Evolutionary conservation across 2,888 invertebrate genomes (phyloP), one percentile per base, ranked within the genome.

Genomic region (Brenthis hecate): DNA sequence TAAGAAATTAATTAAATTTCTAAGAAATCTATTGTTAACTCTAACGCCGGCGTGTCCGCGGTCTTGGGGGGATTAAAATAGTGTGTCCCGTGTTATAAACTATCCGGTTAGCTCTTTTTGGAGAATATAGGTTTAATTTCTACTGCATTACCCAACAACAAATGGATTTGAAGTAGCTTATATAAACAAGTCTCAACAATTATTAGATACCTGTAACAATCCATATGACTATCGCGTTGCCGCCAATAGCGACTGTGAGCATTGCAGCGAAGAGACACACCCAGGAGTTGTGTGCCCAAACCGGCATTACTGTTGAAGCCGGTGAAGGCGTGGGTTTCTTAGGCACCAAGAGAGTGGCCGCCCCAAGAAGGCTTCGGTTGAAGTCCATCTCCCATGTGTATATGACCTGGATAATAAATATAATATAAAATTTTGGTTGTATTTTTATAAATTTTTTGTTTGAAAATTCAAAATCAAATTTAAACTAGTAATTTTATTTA

Each of bases 171-270:
- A 1, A 1, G 36, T 36, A 36, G 8, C 36, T 8, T 6, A 8
- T 36, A 36, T 1, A 36, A 36, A 8, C 36, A 36, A 36, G 8
- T 36, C 1, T 36, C 6, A 36, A 36, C 32, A 36, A 58, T 16
- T 62, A 58, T 32, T 57, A 65, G 73, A 93, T 86, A 96, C 97
- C 96, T 77, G 95, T 94, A 13, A 98, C 97, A 78, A 98, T 98
- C 98, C 98, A 98, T 77, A 98, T 97, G 62, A 98, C 98, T 72
- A 98, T 97, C 55, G 96, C 94, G 81, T 98, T 98, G 28, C 98
- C 98, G 1, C 96, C 95, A 56, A 96, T 96, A 0, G 97, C 97
- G 3, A 96, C 94, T 11, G 96, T 88, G 55, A 98, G 92, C 95
- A 98, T 97, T 32, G 95, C 88, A 0, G 95, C 94, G 78, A 97